These are phyloP conservation scores for Melanostigma gelatinosum DNA, from an alignment of 2,113 vertebrate genomes.

Conservation along the genomic window DNA sequence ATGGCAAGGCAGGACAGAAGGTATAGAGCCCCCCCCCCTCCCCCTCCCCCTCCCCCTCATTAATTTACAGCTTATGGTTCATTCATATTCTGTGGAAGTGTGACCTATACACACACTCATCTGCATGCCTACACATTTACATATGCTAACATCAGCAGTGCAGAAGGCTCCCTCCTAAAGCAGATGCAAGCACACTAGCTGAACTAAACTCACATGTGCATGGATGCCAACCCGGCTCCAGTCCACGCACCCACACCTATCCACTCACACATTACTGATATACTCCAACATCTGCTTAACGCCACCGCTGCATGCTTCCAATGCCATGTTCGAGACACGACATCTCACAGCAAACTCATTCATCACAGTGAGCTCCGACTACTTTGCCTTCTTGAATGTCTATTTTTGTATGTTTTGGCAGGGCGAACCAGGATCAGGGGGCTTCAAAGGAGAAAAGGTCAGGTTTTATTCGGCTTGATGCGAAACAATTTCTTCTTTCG, in stretches of 20 bases:
- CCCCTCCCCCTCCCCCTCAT: conserved; percentile 3
- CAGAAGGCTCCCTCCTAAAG: conserved; percentile 26
- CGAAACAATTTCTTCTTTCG: conserved; percentile 13
- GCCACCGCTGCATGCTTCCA: conserved; percentile 22
- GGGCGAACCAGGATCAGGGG: conserved; percentile 79
- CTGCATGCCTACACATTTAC: conserved; percentile 43
- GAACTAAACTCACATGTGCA: conserved; percentile 28
- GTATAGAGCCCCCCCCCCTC: conserved; percentile 57
- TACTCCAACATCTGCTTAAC: conserved; percentile 29
- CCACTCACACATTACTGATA: background rate
- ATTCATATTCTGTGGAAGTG: conserved; percentile 60
- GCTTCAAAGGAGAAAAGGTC: conserved; percentile 84
- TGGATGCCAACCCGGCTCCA: background rate
- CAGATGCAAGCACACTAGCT: conserved; percentile 42
- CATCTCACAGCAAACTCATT: conserved; percentile 13
- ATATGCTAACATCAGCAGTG: conserved; percentile 61
- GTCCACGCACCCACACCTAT: background rate
- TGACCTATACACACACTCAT: conserved; percentile 53
- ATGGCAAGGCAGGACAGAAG: conserved; percentile 79
- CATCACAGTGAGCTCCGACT: conserved; percentile 6
- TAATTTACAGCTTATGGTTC: conserved; percentile 39
- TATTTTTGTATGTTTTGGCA: conserved; percentile 61
- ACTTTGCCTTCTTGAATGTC: conserved; percentile 31
- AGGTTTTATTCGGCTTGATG: conserved; percentile 39
- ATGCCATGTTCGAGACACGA: background rate